Percentiles rank a stretch among this genome's conserved stretches.
Conservation (phyloP, 2,888 invertebrate species). For the Xylophagus ater region DNA sequence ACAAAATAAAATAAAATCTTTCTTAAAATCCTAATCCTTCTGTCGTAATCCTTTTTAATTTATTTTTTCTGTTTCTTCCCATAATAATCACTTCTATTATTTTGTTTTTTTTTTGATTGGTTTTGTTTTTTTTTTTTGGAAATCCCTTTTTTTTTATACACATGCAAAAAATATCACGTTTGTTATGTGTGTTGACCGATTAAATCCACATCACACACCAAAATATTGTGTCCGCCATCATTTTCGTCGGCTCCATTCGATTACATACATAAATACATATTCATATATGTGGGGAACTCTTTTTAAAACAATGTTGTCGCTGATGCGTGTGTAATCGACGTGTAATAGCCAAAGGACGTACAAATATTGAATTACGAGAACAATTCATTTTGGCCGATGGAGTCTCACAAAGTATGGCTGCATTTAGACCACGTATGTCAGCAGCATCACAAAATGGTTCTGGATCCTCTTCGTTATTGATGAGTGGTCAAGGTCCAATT, state of each 20-base stretch:
- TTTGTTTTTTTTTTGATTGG: background rate
- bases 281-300: too few species aligned
- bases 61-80: background rate
- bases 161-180: constrained; percentile 8
- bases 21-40: constrained; percentile 6
- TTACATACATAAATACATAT: too few species aligned
- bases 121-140: background rate
- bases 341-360: constrained; percentile 91
- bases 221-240: too few species aligned
- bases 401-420: constrained; percentile 97
- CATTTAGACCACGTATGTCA: constrained; percentile 91
- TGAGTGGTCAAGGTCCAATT: constrained; percentile 69
- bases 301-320: too few species aligned
- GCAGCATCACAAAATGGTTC: constrained; percentile 57
- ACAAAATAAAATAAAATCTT: constrained; percentile 2
- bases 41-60: constrained; percentile 8
- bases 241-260: too few species aligned
- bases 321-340: constrained; percentile 17
- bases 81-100: constrained; percentile 2
- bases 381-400: constrained; percentile 98
- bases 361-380: constrained; percentile 98
- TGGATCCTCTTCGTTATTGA: constrained; percentile 46
- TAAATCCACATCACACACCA: constrained; percentile 5
- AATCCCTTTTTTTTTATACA: constrained; percentile 3
- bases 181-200: constrained; percentile 12